Percentiles rank a stretch among this genome's conserved stretches.
Evolutionary conservation across 2,113 vertebrate genomes (phyloP).

Genomic region (Microtus montanus): DNA sequence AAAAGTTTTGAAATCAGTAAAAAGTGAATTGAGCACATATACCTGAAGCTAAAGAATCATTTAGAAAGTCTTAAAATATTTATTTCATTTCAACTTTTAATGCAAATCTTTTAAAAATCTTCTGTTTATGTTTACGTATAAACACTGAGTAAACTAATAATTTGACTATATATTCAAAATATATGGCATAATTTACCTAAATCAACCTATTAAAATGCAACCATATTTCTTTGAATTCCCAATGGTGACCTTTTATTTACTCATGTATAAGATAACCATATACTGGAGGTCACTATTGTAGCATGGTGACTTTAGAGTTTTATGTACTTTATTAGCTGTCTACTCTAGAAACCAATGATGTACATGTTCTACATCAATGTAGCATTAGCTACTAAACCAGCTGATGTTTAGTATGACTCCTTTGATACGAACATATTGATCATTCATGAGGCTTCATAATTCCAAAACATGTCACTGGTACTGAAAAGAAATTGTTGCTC

Average conservation of each 20-base stretch:
- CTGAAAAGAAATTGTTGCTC: not conserved
- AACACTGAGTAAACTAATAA: not conserved
- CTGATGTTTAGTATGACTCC: not conserved
- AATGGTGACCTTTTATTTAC: rapidly evolving
- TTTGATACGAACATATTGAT: not conserved
- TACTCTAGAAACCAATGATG: not conserved
- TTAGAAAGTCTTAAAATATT: not conserved
- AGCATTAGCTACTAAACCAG: not conserved
- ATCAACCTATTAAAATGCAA: not conserved
- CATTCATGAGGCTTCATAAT: not conserved
- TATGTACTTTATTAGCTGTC: not conserved
- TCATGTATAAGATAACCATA: not conserved
- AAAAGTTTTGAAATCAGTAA: not conserved
- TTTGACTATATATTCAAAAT: not conserved
- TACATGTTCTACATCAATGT: not conserved
- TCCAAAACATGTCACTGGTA: not conserved
- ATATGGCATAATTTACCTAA: not conserved
- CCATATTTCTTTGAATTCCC: not conserved
- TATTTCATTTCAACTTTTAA: not conserved
- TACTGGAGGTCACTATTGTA: not conserved
- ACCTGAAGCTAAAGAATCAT: not conserved
- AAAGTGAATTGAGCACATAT: not conserved
- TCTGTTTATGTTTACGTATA: not conserved
- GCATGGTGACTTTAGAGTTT: not conserved
- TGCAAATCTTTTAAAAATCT: not conserved